A percentile compares a stretch with the other conserved stretches of the same genome.
phyloP scores from a whole-genome alignment of 2,113 vertebrate genomes.

The Prionailurus bengalensis region DNA sequence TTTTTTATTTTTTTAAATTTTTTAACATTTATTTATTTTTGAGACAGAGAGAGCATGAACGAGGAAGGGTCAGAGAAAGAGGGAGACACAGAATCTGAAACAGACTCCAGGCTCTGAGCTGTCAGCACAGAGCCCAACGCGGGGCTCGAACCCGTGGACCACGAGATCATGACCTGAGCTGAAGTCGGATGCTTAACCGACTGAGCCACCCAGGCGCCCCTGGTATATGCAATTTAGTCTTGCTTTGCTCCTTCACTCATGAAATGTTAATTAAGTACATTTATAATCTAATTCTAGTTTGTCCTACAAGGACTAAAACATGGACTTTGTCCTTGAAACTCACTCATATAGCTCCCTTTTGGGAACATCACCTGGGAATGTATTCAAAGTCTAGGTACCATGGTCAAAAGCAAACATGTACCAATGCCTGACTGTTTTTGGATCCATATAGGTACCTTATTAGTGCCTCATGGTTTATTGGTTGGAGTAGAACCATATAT shows the following conservation, averaged over 20 bases:
- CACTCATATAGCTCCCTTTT: not conserved
- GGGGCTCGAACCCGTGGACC: no score
- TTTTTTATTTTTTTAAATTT: no score
- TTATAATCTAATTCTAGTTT: not conserved
- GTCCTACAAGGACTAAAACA: not conserved
- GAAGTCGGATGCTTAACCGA: no score
- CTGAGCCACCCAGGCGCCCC: no score
- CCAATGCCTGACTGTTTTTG: not conserved
- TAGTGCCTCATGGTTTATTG: not conserved
- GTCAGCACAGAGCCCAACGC: no score
- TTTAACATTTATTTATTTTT: no score
- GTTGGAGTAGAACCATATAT: not conserved
- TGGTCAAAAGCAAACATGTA: slow-evolving; percentile 33
- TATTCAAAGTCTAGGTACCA: not conserved
- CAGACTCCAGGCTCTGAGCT: no score
- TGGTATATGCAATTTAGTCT: not conserved
- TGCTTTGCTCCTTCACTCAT: slow-evolving; percentile 29
- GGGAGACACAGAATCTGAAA: no score
- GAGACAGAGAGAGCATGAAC: no score
- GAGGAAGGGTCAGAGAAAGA: no score
- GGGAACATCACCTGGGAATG: not conserved
- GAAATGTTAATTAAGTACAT: not conserved
- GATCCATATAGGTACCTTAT: not conserved
- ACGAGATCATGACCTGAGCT: no score
- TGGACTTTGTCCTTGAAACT: not conserved